Conservation (phyloP, 2,113 vertebrate genomes). For the Upupa epops region DNA sequence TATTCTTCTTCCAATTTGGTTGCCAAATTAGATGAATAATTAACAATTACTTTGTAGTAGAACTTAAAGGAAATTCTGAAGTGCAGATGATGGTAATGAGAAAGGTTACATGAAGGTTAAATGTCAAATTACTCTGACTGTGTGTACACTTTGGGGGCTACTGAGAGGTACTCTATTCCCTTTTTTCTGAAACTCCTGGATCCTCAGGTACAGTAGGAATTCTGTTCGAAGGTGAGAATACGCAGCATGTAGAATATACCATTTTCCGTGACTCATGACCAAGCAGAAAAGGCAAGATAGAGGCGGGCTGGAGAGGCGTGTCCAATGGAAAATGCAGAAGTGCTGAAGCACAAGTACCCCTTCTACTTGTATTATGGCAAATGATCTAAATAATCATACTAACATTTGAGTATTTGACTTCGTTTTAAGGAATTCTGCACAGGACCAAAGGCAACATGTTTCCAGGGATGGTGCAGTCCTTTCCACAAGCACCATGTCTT, state of each 20-base stretch:
- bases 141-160: not conserved
- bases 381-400: not conserved
- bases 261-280: not conserved
- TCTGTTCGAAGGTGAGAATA: not conserved
- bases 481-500: not conserved
- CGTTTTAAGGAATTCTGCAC: not conserved
- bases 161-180: not conserved
- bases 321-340: not conserved
- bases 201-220: not conserved
- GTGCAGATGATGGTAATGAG: not conserved
- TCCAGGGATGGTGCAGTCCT: not conserved
- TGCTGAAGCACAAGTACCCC: not conserved
- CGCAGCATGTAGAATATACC: not conserved
- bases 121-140: not conserved
- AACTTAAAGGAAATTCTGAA: slow-evolving; percentile 2
- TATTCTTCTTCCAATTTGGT: not conserved
- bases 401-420: not conserved
- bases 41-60: not conserved
- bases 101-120: not conserved
- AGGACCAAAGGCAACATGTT: not conserved
- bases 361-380: not conserved
- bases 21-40: slow-evolving; percentile 9
- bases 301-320: not conserved
- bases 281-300: not conserved
- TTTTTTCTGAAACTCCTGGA: not conserved